Conservation (phyloP, 2,888 invertebrate species). For the Apamea epomidion region DNA sequence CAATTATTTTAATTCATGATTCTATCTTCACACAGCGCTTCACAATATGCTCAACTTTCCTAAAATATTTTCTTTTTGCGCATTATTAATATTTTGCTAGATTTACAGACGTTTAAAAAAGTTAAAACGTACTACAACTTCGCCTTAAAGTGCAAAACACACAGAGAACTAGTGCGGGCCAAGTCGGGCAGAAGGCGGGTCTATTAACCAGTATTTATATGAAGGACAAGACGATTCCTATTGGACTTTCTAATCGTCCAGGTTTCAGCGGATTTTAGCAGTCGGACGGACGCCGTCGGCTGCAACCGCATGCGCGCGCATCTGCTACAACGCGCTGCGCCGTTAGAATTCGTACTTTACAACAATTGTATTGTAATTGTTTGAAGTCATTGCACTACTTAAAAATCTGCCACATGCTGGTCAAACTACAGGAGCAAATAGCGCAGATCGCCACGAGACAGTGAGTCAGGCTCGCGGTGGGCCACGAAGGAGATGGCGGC, state of each 20-base stretch:
- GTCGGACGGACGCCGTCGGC: background rate
- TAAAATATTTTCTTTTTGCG: too few species aligned
- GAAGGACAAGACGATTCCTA: background rate
- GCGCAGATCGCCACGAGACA: background rate
- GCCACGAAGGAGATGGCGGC: too few species aligned
- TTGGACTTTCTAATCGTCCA: background rate
- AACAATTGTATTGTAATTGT: background rate
- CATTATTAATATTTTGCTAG: too few species aligned
- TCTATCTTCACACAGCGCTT: too few species aligned
- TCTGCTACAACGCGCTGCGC: background rate
- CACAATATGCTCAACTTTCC: too few species aligned
- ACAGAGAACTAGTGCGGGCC: background rate
- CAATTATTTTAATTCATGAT: too few species aligned
- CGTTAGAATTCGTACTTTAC: background rate
- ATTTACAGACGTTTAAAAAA: too few species aligned
- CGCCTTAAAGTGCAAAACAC: background rate
- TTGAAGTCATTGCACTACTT: background rate
- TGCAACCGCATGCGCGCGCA: background rate
- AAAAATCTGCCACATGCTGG: background rate
- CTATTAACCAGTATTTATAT: background rate
- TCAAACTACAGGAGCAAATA: background rate
- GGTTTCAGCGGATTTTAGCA: background rate
- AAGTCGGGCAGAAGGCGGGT: background rate
- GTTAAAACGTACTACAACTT: too few species aligned
- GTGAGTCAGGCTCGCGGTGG: background rate